A percentile compares a stretch with the other conserved stretches of the same genome.
Evolutionary conservation across 2,888 invertebrate genomes (phyloP).

Genomic region (Hydriomena furcata): DNA sequence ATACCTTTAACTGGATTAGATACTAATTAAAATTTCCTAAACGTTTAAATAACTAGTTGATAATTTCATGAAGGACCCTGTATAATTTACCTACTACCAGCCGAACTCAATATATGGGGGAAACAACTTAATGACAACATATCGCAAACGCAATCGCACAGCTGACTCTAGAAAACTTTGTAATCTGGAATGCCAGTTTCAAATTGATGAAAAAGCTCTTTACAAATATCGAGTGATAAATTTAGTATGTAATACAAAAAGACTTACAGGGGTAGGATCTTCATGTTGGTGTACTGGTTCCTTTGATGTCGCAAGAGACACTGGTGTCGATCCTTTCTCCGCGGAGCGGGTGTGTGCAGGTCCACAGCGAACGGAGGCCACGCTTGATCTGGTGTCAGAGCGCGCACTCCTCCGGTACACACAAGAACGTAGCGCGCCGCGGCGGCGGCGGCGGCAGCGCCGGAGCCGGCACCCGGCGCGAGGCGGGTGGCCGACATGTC

Average conservation of each 20-base stretch:
- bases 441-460: constrained; percentile 35
- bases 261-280: constrained; percentile 73
- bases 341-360: constrained; percentile 63
- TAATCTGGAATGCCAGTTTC: constrained; percentile 14
- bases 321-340: constrained; percentile 65
- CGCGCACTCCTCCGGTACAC: constrained; percentile 55
- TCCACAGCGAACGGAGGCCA: constrained; percentile 71
- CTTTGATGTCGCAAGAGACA: constrained; percentile 56
- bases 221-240: constrained; percentile 9
- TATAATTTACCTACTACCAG: background rate
- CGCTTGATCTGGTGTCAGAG: constrained; percentile 66
- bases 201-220: constrained; percentile 17
- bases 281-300: constrained; percentile 53
- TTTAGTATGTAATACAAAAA: constrained; percentile 16
- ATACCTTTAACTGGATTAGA: background rate
- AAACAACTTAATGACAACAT: constrained; percentile 3
- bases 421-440: constrained; percentile 45
- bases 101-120: background rate
- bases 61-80: background rate
- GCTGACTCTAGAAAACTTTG: constrained; percentile 42
- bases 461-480: constrained; percentile 8
- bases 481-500: too few species aligned
- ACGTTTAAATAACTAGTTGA: background rate
- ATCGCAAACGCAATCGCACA: constrained; percentile 74
- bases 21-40: background rate